Base-by-base conservation (phyloP, 2,113 vertebrate species). In the Saccopteryx bilineata region DNA sequence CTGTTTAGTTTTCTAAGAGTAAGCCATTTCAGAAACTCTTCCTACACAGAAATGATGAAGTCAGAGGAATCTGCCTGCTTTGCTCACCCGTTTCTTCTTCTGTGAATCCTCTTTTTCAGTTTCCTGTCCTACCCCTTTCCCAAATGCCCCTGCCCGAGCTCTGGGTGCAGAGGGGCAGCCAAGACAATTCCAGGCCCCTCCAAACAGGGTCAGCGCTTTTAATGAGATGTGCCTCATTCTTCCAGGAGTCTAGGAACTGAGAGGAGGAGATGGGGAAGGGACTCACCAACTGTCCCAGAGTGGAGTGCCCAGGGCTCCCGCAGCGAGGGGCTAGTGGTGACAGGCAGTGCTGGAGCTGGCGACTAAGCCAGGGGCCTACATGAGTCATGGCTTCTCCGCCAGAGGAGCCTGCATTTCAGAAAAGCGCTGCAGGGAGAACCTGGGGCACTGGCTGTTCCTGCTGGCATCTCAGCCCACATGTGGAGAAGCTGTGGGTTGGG, bases 1-100 rank as follows among this genome's bases (percentile, higher is more conserved):
- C 86, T 31, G 94, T 56, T 66, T 54, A 39, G 48, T 24, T 88
- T 91, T 92, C 68, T 7, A 46, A 68, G 78, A 92, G 90, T 84
- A 54, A 93, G 96, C 86, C 92, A 19, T 89, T 91, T 94, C 80
- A 93, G 93, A 94, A 96, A 39, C 58, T 52, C 74, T 46, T 91
- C 96, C 93, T 74, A 85, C 95, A 91, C 39, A 50, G 31, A 72
- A 48, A 52, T 21, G 72, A 78, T 66, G 94, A 89, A 96, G 90
- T 61, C 94, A 66, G 92, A 28, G 66, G 61, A 46, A 50, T 33
- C 8, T 11, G 80, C 19, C 65, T 61, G 52, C 79, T 61, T 28
- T n/a, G 33, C 69, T 18, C 72, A 12, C 54, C 17, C 48, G 9
- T 56, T 54, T 31, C 69, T 56, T 63, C 50, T 46, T 3, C 2